Base-by-base conservation (phyloP, 2,888 invertebrate species). In the Platynereis dumerilii region DNA sequence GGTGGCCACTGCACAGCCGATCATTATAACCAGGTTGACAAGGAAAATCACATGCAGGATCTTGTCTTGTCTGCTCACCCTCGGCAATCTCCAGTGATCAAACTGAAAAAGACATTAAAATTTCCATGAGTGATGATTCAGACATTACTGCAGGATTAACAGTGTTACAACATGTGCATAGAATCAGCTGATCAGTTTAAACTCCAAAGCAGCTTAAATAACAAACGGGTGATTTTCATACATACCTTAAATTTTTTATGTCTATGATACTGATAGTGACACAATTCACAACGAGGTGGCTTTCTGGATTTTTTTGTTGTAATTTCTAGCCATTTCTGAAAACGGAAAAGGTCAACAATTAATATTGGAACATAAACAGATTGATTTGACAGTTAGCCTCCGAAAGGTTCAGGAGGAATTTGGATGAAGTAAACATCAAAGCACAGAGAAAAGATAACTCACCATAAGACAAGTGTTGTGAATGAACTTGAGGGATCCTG, bases 311-410 rank as follows among this genome's bases (percentile, higher is more conserved):
- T 85, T 55, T 84, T 80, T 28, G 83, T 81, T 42, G 84, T 85
- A 60, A 87, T 83, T 75, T 87, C 86, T 52, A 87, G 80, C 87
- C 87, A 87, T 79, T 84, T 85, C 87, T 87, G 78, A 26, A 80
- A 78, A 52, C 64, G n/a, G n/a, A 63, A 7, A 27, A 12, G 3
- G 22, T 34, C 22, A 27, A 56, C 12, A 12, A 17, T 17, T 20
- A 20, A 17, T 22, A 17, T 12, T 20, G 20, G 20, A 53, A 17
- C 20, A 20, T 53, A 53, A 53, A 20, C 10, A 17, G 10, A n/a
- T n/a, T n/a, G n/a, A n/a, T 17, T 53, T 53, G 10, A 17, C 53
- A 10, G 12, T 53, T n/a, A n/a, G n/a, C n/a, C n/a, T n/a, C n/a
- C n/a, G n/a, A n/a, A n/a, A n/a, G n/a, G n/a, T n/a, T n/a, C n/a